Evolutionary conservation across 2,113 vertebrate species (phyloP), one percentile per base, ranked within the genome.

Genomic region (Pteronura brasiliensis): DNA sequence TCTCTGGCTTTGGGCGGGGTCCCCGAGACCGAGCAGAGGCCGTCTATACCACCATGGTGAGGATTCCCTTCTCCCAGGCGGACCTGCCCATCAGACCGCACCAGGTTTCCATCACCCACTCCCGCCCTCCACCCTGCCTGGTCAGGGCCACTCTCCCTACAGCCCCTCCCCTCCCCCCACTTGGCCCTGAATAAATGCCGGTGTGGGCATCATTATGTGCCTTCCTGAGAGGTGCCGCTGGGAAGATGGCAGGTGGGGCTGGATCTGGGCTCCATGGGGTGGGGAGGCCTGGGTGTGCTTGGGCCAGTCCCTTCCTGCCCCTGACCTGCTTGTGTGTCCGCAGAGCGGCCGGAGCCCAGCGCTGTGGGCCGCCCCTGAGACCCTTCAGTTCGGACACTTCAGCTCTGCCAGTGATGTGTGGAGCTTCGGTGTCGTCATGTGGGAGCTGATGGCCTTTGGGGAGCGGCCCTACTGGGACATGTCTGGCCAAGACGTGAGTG

Each of bases 381-480:
- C 99, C 49, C 99, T 99, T 91, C 99, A 99, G 98, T 99, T 99
- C 84, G 99, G 99, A 7, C 99, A 99, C 97, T 99, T 99, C 98
- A 99, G 99, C 85, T 99, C 99, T 0, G 99, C 99, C 97, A 99
- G 99, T 0, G 99, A 99, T 0, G 99, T 99, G 17, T 99, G 99
- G 99, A 99, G 99, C 99, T 99, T 99, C 0, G 99, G 99, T 42
- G 99, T 99, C 29, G 99, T 99, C 98, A 99, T 99, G 99, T 99
- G 99, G 99, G 99, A 99, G 90, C 99, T 99, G 82, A 99, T 99
- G 99, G 99, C 99, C 96, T 99, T 99, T 0, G 99, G 99, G n/a
- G 99, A 99, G 98, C 99, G 99, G 92, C 99, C 99, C 93, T 99
- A 99, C 99, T 99, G 99, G 99, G 99, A 99, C 97, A 99, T 99